phyloP scores from a whole-genome alignment of 2,113 vertebrate genomes.

The Copsychus sechellarum region DNA sequence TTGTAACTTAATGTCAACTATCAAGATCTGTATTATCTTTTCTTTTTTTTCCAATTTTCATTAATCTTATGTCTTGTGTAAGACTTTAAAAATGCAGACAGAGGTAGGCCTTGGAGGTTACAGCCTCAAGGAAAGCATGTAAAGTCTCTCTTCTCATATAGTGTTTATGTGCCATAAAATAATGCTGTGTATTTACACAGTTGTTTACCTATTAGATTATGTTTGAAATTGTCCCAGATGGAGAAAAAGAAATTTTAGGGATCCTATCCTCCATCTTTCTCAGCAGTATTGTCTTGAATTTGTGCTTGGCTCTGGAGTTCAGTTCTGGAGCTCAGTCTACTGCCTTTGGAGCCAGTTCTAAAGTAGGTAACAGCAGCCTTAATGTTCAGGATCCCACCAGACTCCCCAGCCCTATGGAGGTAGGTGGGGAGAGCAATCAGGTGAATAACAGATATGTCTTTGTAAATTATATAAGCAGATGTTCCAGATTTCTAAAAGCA shows the following conservation, averaged over 20 bases:
- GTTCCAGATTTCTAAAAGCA: not conserved
- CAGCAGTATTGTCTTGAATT: not conserved
- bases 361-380: not conserved
- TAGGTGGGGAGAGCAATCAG: not conserved
- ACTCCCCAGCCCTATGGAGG: not conserved
- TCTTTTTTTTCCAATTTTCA: not conserved
- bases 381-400: not conserved
- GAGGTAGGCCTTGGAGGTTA: not conserved
- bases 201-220: not conserved
- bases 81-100: not conserved
- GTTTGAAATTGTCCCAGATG: not conserved
- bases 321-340: not conserved
- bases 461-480: not conserved
- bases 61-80: not conserved
- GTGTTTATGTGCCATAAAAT: not conserved
- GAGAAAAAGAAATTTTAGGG: not conserved
- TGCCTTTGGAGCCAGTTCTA: not conserved
- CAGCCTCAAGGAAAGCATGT: not conserved
- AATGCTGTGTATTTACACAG: not conserved
- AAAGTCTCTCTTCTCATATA: not conserved
- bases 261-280: not conserved
- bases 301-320: not conserved
- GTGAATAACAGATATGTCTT: not conserved
- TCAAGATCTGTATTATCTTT: not conserved
- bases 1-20: not conserved